Base-by-base conservation (phyloP, 2,113 vertebrate species). In the Microcebus lehilahytsara region DNA sequence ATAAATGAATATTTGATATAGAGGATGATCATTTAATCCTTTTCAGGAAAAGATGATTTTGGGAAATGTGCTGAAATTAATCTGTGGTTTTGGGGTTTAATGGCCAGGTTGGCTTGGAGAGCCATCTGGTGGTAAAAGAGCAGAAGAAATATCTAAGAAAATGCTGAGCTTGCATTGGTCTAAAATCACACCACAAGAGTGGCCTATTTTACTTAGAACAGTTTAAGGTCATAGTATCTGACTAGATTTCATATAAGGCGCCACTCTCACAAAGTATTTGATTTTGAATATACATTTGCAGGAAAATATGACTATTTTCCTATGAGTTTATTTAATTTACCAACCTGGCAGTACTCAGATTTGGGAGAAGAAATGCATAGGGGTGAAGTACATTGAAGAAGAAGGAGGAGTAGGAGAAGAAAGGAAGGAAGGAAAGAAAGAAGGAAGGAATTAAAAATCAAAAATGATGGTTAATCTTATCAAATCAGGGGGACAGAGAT, bases 121-220 rank as follows among this genome's bases (percentile, higher is more conserved):
- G 97, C 96, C 97, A 95, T 87, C 97, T 97, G 80, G 92, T 97
- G 97, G 97, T 92, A 11, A 85, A 20, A 91, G 2, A 67, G 4
- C 12, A 64, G 23, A 79, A 80, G 40, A 34, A 51, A 34, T 51
- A 53, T 3, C 22, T 8, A 51, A 66, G 22, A 22, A 51, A 66
- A 74, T 4, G 32, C 0, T 19, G 20, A 42, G 37, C 6, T 37
- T 58, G 10, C 20, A 22, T 17, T 34, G 51, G 4, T 32, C 13
- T n/a, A 16, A 80, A 81, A 75, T 3, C 23, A 19, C 5, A 27
- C 4, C 37, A 12, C 1, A 22, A 2, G 27, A 58, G 14, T 0
- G 14, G n/a, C 32, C 1, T 23, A 0, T 17, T 60, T 81, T 25
- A 16, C 23, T 20, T 30, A 13, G 40, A 93, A 19, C 0, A 0